Evolutionary conservation across 2,888 invertebrate genomes (phyloP), one percentile per base, ranked within the genome.

Genomic region (Beris chalybata): DNA sequence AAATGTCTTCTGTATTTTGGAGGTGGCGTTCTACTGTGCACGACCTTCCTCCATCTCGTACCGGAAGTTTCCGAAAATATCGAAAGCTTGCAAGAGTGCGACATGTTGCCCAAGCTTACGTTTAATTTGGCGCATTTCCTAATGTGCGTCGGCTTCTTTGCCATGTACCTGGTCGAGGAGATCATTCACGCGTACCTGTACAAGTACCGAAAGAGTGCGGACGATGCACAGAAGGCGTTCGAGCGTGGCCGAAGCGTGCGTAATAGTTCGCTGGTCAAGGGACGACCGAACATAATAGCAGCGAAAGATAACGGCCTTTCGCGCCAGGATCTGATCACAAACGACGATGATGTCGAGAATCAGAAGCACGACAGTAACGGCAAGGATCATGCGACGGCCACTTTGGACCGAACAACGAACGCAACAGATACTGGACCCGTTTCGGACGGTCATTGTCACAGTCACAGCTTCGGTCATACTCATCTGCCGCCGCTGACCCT

Each of bases 101-200:
- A 56, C 4, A 70, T 71, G 22, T 75, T 90, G 50, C 82, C 82
- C 0, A 73, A 81, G 0, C 81, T 87, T 7, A 81, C 83, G 0
- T 87, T 91, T 74, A 85, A 88, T 0, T 79, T 91, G 31, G 86
- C 90, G 0, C 87, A 91, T 63, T 79, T 90, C 44, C 82, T 92
- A 57, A 89, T 91, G 82, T 92, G 92, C 76, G 78, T 82, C 29
- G 91, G 91, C 2, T 91, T 91, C 80, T 90, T 91, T 78, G 79
- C 86, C 30, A 90, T 91, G 86, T 91, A 89, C 75, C 80, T 91
- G 7, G 86, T 92, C n/a, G 93, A 93, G 73, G 92, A 93, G 75
- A 72, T 88, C 56, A 89, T 92, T 2, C 92, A 92, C 74, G 76
- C 85, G 56, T 88, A 89, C 75, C 82, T 92, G 59, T 84, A 86